Evolutionary conservation across 1,140 invertebrate species (phyloP).

Genomic region (Zaprionus ghesquierei): DNA sequence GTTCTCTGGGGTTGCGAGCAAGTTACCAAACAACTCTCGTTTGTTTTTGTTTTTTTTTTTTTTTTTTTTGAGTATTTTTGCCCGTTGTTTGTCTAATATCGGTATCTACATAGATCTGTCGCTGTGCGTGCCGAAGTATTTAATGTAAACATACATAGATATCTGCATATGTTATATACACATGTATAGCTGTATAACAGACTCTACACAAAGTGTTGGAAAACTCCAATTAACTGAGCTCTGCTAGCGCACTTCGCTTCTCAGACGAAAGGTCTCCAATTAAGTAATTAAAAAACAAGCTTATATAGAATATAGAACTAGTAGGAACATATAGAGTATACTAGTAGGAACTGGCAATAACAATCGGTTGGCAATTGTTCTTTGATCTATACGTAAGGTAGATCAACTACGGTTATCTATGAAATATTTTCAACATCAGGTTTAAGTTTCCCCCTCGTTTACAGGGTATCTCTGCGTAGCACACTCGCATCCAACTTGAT

Average conservation of each 20-base stretch:
- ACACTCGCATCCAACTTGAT: not conserved
- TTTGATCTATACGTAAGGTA: not conserved
- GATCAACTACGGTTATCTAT: not conserved
- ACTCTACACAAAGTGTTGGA: not conserved
- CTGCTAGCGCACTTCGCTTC: too few species aligned
- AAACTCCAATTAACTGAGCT: not conserved
- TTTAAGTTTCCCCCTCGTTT: not conserved
- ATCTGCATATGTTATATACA: not conserved
- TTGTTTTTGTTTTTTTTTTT: too few species aligned
- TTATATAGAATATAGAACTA: not conserved
- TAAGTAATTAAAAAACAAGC: not conserved
- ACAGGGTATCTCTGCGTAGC: not conserved
- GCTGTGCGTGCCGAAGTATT: not conserved
- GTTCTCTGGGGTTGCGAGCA: not conserved
- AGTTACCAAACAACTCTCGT: not conserved
- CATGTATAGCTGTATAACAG: not conserved
- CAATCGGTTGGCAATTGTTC: not conserved
- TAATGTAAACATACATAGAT: not conserved
- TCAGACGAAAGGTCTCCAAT: not conserved
- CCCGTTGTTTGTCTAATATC: not conserved
- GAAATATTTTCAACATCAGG: not conserved
- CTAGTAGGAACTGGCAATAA: not conserved
- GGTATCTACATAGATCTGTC: not conserved
- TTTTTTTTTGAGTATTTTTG: not conserved
- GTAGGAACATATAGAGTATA: too few species aligned